These are phyloP conservation scores for Melolontha melolontha DNA, from an alignment of 2,888 invertebrate genomes.

Conservation along the genomic window DNA sequence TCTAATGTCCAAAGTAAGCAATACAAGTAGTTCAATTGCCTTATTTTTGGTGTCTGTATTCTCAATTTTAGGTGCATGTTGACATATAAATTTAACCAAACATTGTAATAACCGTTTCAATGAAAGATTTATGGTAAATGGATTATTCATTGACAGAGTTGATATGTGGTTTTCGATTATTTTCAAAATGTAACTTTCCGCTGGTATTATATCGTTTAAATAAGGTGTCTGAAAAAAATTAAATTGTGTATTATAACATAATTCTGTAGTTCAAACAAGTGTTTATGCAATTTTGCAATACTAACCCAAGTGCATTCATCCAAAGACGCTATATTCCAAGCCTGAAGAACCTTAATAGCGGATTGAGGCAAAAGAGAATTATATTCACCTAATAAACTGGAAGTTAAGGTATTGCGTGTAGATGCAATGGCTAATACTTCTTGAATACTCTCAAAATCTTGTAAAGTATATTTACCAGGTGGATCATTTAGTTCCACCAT, in stretches of 20 bases:
- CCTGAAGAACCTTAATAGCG: conserved; percentile 71
- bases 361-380: conserved; percentile 69
- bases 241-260: not conserved
- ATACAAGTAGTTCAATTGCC: conserved; percentile 77
- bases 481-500: conserved; percentile 61
- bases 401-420: conserved; percentile 60
- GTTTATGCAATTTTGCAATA: conserved; percentile 13
- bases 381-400: conserved; percentile 67
- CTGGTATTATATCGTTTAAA: conserved; percentile 83
- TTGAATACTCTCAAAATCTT: conserved; percentile 64
- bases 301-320: conserved; percentile 73
- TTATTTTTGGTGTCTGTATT: conserved; percentile 73
- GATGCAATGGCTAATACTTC: conserved; percentile 66
- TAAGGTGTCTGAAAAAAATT: conserved; percentile 72
- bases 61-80: conserved; percentile 73
- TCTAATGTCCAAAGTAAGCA: conserved; percentile 81
- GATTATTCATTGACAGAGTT: conserved; percentile 72
- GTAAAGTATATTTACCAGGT: conserved; percentile 64
- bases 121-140: conserved; percentile 73
- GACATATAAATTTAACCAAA: conserved; percentile 74
- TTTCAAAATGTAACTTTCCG: conserved; percentile 82
- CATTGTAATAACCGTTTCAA: conserved; percentile 75
- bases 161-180: conserved; percentile 77
- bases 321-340: conserved; percentile 71
- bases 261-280: not conserved